These are phyloP conservation scores for Circaetus gallicus DNA, from an alignment of 2,113 vertebrate species.

Conservation along the genomic window DNA sequence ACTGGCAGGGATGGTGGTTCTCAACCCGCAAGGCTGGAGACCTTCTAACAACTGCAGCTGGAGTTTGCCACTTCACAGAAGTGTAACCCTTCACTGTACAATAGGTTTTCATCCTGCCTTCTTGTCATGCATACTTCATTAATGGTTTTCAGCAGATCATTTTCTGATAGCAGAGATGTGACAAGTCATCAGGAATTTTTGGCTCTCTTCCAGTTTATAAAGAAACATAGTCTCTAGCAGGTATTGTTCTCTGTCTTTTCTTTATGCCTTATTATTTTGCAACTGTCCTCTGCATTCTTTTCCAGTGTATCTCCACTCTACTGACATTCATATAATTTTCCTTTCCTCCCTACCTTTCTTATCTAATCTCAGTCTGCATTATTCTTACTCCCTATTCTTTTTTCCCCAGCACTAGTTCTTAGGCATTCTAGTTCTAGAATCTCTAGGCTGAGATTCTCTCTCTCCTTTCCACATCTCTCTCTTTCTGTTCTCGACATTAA, in stretches of 20 bases:
- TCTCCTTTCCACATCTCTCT: neutral
- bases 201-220: neutral
- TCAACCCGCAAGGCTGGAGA: neutral
- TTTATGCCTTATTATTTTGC: neutral
- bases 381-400: neutral
- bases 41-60: neutral
- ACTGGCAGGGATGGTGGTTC: neutral
- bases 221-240: neutral
- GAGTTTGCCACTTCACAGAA: neutral
- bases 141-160: neutral
- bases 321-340: fast-evolving
- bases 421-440: neutral
- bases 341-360: neutral
- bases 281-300: neutral
- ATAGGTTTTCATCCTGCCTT: neutral
- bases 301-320: neutral
- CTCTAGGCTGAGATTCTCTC: neutral
- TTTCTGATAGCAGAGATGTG: neutral
- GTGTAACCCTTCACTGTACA: neutral
- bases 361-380: neutral
- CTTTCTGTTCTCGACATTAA: neutral
- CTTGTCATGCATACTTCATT: neutral
- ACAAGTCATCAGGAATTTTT: neutral
- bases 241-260: neutral
- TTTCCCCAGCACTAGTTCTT: neutral